phyloP scores from a whole-genome alignment of 2,888 invertebrate species.

The Heliconius hortense region DNA sequence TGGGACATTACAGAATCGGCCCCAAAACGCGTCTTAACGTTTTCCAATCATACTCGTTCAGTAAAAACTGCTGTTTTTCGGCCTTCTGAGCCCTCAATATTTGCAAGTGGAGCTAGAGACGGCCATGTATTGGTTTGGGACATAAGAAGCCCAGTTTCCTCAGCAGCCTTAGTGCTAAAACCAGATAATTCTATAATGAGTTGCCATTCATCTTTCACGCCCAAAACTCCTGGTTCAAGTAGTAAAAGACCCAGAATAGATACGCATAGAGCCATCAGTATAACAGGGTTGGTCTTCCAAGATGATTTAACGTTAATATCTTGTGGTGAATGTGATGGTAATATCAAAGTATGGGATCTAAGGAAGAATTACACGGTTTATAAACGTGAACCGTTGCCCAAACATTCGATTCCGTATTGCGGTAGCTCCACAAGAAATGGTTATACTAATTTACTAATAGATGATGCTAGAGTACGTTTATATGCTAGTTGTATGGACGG shows the following conservation, averaged over 20 bases:
- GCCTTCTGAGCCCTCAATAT: conserved; percentile 86
- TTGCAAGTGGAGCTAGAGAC: conserved; percentile 94
- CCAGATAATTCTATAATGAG: conserved; percentile 88
- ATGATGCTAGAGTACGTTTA: conserved; percentile 85
- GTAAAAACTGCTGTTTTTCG: conserved; percentile 91
- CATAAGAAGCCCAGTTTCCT: conserved; percentile 59
- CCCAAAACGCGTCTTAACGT: conserved; percentile 78
- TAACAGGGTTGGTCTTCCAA: conserved; percentile 92
- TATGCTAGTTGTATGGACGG: conserved; percentile 95
- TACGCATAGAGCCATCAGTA: conserved; percentile 84
- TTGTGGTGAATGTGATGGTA: conserved; percentile 92
- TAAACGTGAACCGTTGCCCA: conserved; percentile 87
- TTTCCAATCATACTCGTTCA: conserved; percentile 89
- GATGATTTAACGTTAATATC: conserved; percentile 90
- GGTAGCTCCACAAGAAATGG: conserved; percentile 87
- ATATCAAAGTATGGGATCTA: conserved; percentile 94
- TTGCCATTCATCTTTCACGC: conserved; percentile 81
- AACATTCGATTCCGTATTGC: conserved; percentile 87
- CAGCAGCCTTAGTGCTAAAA: conserved; percentile 70
- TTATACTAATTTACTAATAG: conserved; percentile 89
- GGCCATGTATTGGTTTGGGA: conserved; percentile 95
- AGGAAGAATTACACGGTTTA: conserved; percentile 88
- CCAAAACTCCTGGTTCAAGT: conserved; percentile 79
- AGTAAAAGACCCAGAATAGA: conserved; percentile 72
- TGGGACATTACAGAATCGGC: conserved; percentile 86